phyloP scores from a whole-genome alignment of 2,888 invertebrate genomes.

The Epirrita christyi region DNA sequence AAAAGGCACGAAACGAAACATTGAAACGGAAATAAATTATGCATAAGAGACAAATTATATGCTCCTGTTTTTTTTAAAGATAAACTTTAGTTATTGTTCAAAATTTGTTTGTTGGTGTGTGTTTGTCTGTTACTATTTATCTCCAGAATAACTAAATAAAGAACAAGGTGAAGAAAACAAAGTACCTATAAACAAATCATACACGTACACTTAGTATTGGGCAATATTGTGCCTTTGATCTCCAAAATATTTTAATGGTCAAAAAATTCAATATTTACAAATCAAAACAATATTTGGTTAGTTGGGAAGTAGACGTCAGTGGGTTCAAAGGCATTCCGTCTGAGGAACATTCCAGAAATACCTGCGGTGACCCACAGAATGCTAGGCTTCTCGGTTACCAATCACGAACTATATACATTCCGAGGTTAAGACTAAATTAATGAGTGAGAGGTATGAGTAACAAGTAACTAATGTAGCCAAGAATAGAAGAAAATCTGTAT shows the following conservation, averaged over 20 bases:
- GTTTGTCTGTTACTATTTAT: not conserved
- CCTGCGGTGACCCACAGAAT: conserved; percentile 56
- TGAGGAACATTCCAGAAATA: conserved; percentile 56
- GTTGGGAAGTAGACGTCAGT: conserved; percentile 7
- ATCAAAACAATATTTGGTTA: not conserved
- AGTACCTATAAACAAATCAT: too few relatives aligned
- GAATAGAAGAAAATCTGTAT: not conserved
- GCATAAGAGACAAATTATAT: conserved; percentile 43
- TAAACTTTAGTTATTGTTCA: too few relatives aligned
- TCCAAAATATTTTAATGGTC: too few relatives aligned
- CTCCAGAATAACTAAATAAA: conserved; percentile 16
- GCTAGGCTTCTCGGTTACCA: conserved; percentile 44
- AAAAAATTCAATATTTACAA: too few relatives aligned
- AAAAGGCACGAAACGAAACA: conserved; percentile 40
- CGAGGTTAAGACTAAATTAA: conserved; percentile 39
- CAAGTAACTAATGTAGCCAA: conserved; percentile 8
- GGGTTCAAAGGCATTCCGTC: conserved; percentile 36
- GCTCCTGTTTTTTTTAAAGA: conserved; percentile 33
- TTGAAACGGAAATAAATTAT: conserved; percentile 39
- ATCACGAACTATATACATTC: conserved; percentile 47
- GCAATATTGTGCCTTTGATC: too few relatives aligned
- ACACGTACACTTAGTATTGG: too few relatives aligned
- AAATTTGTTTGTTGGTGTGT: too few relatives aligned
- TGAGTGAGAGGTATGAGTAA: conserved; percentile 19
- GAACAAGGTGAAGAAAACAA: too few relatives aligned